These are phyloP conservation scores for Galaxias olidus DNA, from an alignment of 2,797 vertebrate genomes.

Conservation along the genomic window DNA sequence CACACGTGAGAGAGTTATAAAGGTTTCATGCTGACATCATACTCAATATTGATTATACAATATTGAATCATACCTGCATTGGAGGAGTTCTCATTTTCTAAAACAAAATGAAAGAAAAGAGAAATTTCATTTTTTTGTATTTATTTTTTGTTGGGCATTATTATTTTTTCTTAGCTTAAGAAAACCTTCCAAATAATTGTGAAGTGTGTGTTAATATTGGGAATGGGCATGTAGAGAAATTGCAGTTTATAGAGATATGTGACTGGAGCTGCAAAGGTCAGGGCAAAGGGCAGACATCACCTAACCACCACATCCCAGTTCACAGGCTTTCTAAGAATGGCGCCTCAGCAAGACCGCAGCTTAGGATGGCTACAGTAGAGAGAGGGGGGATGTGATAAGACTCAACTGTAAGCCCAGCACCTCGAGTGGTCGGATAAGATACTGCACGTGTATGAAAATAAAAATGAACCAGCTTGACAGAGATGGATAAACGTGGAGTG, in stretches of 20 bases:
- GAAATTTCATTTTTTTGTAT: slow-evolving; percentile 15
- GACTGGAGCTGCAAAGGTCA: neutral
- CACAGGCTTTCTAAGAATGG: no score
- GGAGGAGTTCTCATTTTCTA: slow-evolving; percentile 89
- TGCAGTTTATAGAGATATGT: slow-evolving; percentile 3
- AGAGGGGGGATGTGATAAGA: no score
- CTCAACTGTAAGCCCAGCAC: neutral
- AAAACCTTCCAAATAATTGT: no score
- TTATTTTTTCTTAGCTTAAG: no score
- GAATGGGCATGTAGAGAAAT: no score
- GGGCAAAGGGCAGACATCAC: neutral
- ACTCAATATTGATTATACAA: neutral
- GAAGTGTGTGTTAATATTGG: no score
- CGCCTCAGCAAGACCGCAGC: no score
- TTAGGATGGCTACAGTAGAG: no score
- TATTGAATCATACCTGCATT: slow-evolving; percentile 81
- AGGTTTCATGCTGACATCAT: neutral
- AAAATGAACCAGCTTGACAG: no score
- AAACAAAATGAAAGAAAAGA: slow-evolving; percentile 36
- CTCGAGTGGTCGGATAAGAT: neutral
- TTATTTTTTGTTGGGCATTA: neutral
- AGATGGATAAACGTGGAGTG: no score
- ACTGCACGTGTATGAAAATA: no score
- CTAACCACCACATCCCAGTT: no score
- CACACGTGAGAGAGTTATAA: slow-evolving; percentile 26